Evolutionary conservation across 2,113 vertebrate species (phyloP).

Genomic region (Porphyrio hochstetteri): DNA sequence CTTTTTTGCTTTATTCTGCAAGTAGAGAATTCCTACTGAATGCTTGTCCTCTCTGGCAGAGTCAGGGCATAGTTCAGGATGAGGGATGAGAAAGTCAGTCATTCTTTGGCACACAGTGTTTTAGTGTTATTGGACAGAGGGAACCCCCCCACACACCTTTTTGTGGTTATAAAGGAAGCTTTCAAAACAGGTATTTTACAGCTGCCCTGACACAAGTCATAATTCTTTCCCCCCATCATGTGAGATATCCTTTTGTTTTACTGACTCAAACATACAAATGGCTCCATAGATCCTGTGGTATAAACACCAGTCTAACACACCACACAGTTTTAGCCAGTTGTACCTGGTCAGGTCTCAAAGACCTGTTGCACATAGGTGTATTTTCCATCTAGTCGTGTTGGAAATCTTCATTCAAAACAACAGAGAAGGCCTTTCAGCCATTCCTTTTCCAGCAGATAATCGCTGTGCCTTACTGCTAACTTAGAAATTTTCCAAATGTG

Average conservation of each 20-base stretch:
- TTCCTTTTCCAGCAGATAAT: background rate
- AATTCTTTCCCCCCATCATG: background rate
- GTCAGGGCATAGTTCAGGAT: background rate
- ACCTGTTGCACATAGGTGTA: background rate
- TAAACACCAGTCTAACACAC: background rate
- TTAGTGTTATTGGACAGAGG: background rate
- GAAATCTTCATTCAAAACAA: background rate
- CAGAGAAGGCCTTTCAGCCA: background rate
- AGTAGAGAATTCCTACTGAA: background rate
- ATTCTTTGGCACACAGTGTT: background rate
- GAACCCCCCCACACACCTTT: fast-evolving
- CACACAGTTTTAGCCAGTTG: background rate
- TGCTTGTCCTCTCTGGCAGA: background rate
- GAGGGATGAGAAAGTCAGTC: background rate
- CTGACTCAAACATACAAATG: background rate
- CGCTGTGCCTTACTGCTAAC: background rate
- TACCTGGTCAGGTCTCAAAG: background rate
- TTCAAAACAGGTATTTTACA: background rate
- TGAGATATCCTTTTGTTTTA: background rate
- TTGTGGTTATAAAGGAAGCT: background rate
- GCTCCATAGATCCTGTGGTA: background rate
- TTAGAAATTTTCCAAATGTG: background rate
- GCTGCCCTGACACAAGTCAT: background rate
- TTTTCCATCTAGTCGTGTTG: background rate
- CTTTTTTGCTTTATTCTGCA: background rate